Conservation (phyloP, 2,888 invertebrate species). For the Agonopterix heracliana region DNA sequence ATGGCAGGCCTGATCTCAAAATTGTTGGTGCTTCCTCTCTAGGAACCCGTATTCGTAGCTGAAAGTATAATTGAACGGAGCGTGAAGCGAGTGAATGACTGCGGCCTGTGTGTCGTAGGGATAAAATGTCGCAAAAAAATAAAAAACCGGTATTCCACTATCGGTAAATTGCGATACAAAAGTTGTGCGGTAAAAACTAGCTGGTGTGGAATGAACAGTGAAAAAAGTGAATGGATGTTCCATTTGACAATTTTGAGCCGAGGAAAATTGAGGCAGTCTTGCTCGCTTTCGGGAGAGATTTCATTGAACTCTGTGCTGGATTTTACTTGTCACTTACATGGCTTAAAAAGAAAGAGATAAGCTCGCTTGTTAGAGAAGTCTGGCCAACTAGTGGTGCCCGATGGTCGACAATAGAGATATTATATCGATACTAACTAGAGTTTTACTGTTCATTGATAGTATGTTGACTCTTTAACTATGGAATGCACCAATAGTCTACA, state of each 20-base stretch:
- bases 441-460: too few species aligned
- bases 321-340: not conserved
- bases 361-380: not conserved
- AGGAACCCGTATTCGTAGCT: constrained; percentile 24
- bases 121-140: constrained; percentile 41
- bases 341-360: not conserved
- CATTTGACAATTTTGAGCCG: not conserved
- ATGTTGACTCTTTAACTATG: too few species aligned
- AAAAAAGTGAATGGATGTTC: not conserved
- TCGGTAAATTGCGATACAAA: constrained; percentile 54
- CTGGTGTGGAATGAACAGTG: constrained; percentile 26
- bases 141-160: constrained; percentile 28
- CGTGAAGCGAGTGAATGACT: constrained; percentile 48
- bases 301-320: not conserved
- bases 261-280: not conserved
- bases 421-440: too few species aligned
- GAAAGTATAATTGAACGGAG: constrained; percentile 35
- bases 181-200: constrained; percentile 40
- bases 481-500: too few species aligned
- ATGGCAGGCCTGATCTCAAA: too few species aligned
- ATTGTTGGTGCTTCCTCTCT: too few species aligned
- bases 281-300: too few species aligned
- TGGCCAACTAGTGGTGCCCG: too few species aligned
- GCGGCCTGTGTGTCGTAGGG: constrained; percentile 37
- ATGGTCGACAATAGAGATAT: too few species aligned